These are phyloP conservation scores for Manis pentadactyla DNA, from an alignment of 2,797 vertebrate species.

Conservation along the genomic window DNA sequence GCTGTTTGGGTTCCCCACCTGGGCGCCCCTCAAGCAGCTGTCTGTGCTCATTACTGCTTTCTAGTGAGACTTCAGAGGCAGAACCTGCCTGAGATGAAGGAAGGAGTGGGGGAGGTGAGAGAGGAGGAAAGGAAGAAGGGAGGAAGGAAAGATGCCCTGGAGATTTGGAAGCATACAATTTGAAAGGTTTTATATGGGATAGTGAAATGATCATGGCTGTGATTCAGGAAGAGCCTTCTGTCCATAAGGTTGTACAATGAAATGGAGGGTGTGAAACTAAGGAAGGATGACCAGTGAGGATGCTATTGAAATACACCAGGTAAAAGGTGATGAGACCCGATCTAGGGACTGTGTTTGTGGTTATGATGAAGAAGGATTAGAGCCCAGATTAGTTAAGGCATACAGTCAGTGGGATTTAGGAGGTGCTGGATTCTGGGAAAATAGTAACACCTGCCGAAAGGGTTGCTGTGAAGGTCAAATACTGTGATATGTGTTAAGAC, in stretches of 20 bases:
- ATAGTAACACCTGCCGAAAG: not conserved
- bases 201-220: not conserved
- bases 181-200: not conserved
- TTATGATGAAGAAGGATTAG: not conserved
- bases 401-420: not conserved
- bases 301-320: not conserved
- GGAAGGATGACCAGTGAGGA: not conserved
- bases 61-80: not conserved
- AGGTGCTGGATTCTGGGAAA: not conserved
- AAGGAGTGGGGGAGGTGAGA: too few relatives aligned
- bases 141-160: not conserved
- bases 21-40: not conserved
- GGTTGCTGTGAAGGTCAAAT: constrained; percentile 23
- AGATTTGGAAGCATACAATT: not conserved
- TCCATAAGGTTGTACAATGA: not conserved
- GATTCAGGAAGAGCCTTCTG: not conserved
- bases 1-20: not conserved
- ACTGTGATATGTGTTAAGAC: constrained; percentile 56
- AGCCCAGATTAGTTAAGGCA: not conserved
- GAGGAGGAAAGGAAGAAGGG: not conserved
- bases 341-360: not conserved
- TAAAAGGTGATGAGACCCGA: not conserved
- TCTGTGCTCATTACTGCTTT: not conserved
- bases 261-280: not conserved
- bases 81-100: not conserved